These are phyloP conservation scores for Acyrthosiphon pisum DNA, from an alignment of 1,140 invertebrate species.

Conservation along the genomic window DNA sequence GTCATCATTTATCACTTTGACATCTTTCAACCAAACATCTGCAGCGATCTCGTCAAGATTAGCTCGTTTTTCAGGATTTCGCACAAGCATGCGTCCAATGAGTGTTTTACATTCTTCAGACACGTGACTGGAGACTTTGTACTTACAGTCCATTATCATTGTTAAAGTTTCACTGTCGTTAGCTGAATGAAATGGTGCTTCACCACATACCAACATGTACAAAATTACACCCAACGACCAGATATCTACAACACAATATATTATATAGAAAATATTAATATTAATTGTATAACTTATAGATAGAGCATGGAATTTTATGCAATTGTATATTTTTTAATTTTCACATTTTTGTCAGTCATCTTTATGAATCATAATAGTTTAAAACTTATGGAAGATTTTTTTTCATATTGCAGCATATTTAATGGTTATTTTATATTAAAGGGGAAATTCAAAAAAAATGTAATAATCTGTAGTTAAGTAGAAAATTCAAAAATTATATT, in stretches of 20 bases:
- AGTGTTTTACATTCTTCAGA: constrained; percentile 87
- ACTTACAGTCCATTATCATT: constrained; percentile 99
- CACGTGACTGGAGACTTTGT: constrained; percentile 88
- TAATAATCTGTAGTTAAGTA: too few relatives aligned
- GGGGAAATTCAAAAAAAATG: too few relatives aligned
- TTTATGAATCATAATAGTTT: too few relatives aligned
- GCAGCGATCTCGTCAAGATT: constrained; percentile 86
- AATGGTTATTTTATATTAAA: too few relatives aligned
- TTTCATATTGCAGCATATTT: too few relatives aligned
- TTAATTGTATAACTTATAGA: neutral
- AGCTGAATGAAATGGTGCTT: constrained; percentile 97
- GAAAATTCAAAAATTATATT: too few relatives aligned
- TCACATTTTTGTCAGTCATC: too few relatives aligned
- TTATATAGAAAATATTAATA: constrained; percentile 41
- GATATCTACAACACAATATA: constrained; percentile 74
- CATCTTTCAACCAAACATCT: constrained; percentile 83
- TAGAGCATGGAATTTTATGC: too few relatives aligned
- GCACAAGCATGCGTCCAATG: constrained; percentile 89
- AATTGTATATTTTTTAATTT: too few relatives aligned
- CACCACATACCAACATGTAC: constrained; percentile 97
- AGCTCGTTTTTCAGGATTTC: constrained; percentile 89
- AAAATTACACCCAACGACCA: constrained; percentile 98
- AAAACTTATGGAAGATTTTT: too few relatives aligned
- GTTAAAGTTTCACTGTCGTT: constrained; percentile 99
- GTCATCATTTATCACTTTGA: constrained; percentile 63